These are phyloP conservation scores for Tetropium fuscum DNA, from an alignment of 2,888 invertebrate genomes.

Conservation along the genomic window DNA sequence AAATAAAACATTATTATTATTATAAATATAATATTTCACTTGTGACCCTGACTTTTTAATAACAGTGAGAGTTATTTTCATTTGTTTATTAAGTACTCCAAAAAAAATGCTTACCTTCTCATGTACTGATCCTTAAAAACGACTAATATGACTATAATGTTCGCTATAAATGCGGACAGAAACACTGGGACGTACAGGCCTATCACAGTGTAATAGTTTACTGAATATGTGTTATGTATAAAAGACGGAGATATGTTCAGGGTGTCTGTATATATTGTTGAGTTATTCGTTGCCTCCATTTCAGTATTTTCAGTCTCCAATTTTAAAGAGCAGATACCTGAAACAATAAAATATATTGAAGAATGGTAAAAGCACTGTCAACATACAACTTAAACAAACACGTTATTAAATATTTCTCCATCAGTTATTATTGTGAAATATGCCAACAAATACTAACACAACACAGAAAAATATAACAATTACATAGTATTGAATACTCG, in stretches of 20 bases:
- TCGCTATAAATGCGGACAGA: constrained; percentile 72
- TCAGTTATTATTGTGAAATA: too few species aligned
- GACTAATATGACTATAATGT: constrained; percentile 75
- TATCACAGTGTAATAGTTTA: constrained; percentile 66
- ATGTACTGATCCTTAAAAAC: constrained; percentile 77
- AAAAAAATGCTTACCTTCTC: constrained; percentile 77
- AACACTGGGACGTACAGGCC: constrained; percentile 75
- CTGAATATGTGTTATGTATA: constrained; percentile 22
- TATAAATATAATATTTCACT: too few species aligned
- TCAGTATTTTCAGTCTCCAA: neutral
- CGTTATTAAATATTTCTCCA: neutral
- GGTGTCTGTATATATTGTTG: constrained; percentile 12
- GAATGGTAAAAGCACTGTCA: too few species aligned
- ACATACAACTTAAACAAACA: neutral
- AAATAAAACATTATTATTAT: too few species aligned
- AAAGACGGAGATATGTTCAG: constrained; percentile 20
- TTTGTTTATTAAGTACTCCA: too few species aligned
- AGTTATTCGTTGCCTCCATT: constrained; percentile 21
- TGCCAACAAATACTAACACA: too few species aligned
- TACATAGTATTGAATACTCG: too few species aligned
- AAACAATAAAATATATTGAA: constrained; percentile 1
- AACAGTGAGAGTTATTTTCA: too few species aligned
- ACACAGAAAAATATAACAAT: too few species aligned
- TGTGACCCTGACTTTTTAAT: too few species aligned
- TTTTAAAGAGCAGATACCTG: neutral